Evolutionary conservation across 2,797 vertebrate species (phyloP).

Genomic region (Scolopax bukidnonensis): DNA sequence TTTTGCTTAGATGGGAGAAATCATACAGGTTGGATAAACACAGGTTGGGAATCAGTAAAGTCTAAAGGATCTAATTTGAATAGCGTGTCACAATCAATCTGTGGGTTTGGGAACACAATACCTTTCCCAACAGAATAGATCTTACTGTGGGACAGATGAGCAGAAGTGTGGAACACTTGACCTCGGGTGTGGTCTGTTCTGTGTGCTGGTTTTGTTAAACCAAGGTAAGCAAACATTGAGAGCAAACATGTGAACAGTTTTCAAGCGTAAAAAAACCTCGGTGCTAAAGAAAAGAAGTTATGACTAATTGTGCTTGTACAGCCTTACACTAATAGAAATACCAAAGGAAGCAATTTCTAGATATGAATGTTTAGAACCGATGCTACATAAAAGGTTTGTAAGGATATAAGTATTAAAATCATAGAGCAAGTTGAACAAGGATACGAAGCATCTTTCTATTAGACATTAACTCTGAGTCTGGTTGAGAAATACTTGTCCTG

Average conservation of each 20-base stretch:
- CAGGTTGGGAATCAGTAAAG: background rate
- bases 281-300: background rate
- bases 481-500: background rate
- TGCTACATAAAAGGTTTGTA: background rate
- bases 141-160: background rate
- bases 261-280: background rate
- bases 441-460: background rate
- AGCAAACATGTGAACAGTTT: background rate
- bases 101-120: background rate
- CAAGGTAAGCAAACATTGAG: background rate
- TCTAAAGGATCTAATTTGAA: background rate
- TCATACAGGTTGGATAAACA: background rate
- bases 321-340: background rate
- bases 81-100: background rate
- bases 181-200: background rate
- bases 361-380: background rate
- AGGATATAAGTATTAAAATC: background rate
- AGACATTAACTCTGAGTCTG: background rate
- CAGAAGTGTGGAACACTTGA: background rate
- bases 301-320: background rate
- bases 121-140: background rate
- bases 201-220: background rate
- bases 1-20: background rate
- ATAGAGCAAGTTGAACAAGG: background rate
- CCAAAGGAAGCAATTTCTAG: background rate